Evolutionary conservation across 2,888 invertebrate genomes (phyloP), one percentile per base, ranked within the genome.

Genomic region (Eledona agricola): DNA sequence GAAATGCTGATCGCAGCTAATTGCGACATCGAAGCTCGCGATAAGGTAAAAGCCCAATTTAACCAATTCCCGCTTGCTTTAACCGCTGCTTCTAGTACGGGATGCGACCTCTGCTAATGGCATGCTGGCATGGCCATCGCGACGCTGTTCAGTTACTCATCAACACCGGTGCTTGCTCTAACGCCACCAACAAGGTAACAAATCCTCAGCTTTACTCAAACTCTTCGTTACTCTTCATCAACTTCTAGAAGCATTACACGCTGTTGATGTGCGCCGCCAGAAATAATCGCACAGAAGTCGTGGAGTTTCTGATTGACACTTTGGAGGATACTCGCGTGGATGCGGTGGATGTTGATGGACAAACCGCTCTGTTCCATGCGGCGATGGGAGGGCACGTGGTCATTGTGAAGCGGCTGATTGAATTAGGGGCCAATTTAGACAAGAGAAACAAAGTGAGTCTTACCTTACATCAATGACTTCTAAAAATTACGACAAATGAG

Each of bases 241-340:
- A 20, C 23, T 34, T 71, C 34, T 76, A 88, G 88, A 86, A 87
- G 78, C 83, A 86, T 60, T 85, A 87, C 77, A 83, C 85, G 65
- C 75, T 88, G 13, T 78, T 91, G 20, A 90, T 90, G 79, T 90
- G 90, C 72, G 90, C 89, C 3, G 84, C 88, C 37, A 81, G 85
- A 46, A 87, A 88, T 58, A 87, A 87, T 62, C 81, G 83, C 11
- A 79, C 88, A n/a, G 80, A 81, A 53, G 81, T 85, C 4, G 79
- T 86, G 35, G 81, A 83, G 58, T 84, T 84, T 49, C 79, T 90
- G 40, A 79, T 87, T 38, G 85, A 87, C 51, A 81, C 80, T 13
- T 77, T 87, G 20, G 86, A 87, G 59, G 79, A 80, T 51, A 73
- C 80, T 9, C 76, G 78, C 49, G 74, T 84, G 23, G 82, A 84